phyloP scores from a whole-genome alignment of 2,797 vertebrate species.

The Rhadinocentrus ornatus region DNA sequence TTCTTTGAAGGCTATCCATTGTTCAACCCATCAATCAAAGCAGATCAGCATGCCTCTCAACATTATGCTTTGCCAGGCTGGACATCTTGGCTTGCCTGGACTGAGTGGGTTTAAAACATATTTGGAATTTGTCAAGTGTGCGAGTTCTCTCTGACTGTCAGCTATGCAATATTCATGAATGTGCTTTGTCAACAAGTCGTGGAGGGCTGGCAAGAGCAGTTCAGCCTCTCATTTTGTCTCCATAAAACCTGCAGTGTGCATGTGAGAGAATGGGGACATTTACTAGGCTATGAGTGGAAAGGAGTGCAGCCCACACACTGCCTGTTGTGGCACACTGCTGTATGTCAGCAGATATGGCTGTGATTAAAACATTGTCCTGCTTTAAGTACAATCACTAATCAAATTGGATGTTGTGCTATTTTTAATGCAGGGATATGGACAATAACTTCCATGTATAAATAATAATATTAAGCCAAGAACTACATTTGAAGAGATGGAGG shows the following conservation, averaged over 20 bases:
- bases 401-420: background rate
- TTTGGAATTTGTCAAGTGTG: background rate
- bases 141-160: background rate
- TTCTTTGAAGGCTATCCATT: background rate
- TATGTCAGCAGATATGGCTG: background rate
- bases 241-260: slow-evolving; percentile 9
- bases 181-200: slow-evolving; percentile 13
- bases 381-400: background rate
- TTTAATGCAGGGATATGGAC: background rate
- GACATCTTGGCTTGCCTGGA: background rate
- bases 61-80: background rate
- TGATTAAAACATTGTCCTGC: background rate
- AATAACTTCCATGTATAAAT: background rate
- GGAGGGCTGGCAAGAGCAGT: slow-evolving; percentile 3
- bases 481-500: background rate
- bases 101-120: background rate
- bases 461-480: background rate
- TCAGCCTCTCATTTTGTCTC: slow-evolving; percentile 2
- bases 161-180: slow-evolving; percentile 11
- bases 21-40: background rate
- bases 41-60: background rate
- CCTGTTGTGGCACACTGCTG: slow-evolving; percentile 1
- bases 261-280: background rate
- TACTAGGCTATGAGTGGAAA: background rate
- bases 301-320: background rate